Base-by-base conservation (phyloP, 2,888 invertebrate species). In the Drosophila affinis region DNA sequence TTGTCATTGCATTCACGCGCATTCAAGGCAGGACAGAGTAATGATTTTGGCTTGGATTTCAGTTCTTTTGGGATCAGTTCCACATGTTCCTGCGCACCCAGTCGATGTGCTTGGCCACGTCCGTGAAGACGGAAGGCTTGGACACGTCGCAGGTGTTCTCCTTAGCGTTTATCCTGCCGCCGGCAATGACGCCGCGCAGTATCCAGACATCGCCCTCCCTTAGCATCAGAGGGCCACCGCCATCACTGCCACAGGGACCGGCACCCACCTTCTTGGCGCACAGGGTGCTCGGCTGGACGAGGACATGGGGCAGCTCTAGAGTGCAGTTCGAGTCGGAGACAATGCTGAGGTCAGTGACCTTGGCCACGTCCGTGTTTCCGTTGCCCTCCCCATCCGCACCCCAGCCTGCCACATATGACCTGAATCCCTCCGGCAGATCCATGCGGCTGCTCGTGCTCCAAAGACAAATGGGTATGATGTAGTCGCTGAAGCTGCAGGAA, bases 111-210 rank as follows among this genome's bases (percentile, higher is more conserved):
- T 94, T 93, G 2, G 94, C 94, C 27, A 93, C 90, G 81, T 96
- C 95, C 0, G 94, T 94, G 81, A 95, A 95, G 10, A 95, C 93
- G 1, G 94, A 91, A 77, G 93, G 95, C 76, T 95, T 93, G 34
- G 93, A 89, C 0, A 95, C 92, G 85, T 95, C 94, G 82, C 95
- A 96, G 57, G 85, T 91, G 57, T 92, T 92, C 21, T 58, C 51
- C 39, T 68, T 63, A 0, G 12, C 10, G 24, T 72, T 72, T 2
- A 75, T 74, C 2, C 92, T 75, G 0, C 93, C 92, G 6, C 92
- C 91, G 0, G 93, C 93, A 3, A 93, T 93, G 34, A 93, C 88
- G 2, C 93, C 94, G 47, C 93, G 89, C n/a, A 94, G 77, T 45
- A 88, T 75, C 93, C 93, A 94, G 44, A 89, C 85, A 9, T 90